Percentiles rank a stretch among this genome's conserved stretches.
Conservation (phyloP, 2,888 invertebrate genomes). For the Metalampra italica region DNA sequence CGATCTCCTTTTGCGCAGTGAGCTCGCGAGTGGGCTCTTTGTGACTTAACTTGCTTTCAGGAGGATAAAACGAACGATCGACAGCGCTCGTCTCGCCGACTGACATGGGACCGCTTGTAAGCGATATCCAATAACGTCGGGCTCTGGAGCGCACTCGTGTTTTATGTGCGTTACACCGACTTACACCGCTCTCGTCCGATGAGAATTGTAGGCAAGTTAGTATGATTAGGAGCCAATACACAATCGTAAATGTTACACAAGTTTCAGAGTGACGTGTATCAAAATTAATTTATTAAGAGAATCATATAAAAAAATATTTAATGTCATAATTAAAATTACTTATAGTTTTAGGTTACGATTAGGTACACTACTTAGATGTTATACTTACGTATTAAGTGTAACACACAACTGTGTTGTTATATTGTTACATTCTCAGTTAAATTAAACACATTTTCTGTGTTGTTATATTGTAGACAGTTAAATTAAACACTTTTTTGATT, state of each 20-base stretch:
- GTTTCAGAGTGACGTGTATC: no score
- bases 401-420: no score
- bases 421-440: no score
- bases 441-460: no score
- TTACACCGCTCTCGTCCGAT: constrained; percentile 27
- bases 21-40: constrained; percentile 40
- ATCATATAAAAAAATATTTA: no score
- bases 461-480: no score
- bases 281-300: no score
- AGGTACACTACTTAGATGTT: no score
- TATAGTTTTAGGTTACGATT: no score
- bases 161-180: constrained; percentile 42
- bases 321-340: no score
- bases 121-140: constrained; percentile 58
- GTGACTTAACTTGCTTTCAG: constrained; percentile 48
- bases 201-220: constrained; percentile 21
- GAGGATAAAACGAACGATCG: constrained; percentile 42
- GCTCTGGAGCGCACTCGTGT: constrained; percentile 38
- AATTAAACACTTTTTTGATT: not conserved
- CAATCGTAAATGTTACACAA: no score
- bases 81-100: constrained; percentile 33
- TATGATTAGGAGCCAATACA: not conserved
- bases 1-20: constrained; percentile 45
- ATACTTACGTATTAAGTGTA: no score
- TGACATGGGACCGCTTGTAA: constrained; percentile 52